phyloP scores from a whole-genome alignment of 1,140 invertebrate genomes.

The Antheraea pernyi region DNA sequence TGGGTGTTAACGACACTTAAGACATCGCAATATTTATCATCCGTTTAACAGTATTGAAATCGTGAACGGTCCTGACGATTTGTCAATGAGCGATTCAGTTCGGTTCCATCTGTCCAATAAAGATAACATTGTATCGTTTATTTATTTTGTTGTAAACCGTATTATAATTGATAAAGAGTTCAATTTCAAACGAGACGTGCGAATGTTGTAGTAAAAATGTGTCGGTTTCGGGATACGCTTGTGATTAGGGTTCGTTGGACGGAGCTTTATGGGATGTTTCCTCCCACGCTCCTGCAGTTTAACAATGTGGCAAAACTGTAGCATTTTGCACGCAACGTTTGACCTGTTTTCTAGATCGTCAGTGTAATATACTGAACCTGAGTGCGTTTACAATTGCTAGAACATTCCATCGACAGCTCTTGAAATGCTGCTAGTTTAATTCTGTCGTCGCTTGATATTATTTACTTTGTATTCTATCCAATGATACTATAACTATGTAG shows the following conservation, averaged over 20 bases:
- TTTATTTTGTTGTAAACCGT: neutral
- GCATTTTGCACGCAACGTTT: slow-evolving; percentile 2
- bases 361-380: neutral
- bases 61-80: neutral
- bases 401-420: neutral
- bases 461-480: neutral
- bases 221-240: slow-evolving; percentile 5
- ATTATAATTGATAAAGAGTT: neutral
- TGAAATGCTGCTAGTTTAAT: neutral
- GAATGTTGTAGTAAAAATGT: neutral
- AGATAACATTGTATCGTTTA: slow-evolving; percentile 1
- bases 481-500: too few relatives aligned
- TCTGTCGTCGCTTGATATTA: neutral
- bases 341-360: neutral
- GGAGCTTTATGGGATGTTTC: slow-evolving; percentile 23
- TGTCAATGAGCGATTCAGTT: slow-evolving; percentile 9
- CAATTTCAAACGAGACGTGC: neutral
- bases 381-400: neutral
- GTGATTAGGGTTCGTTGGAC: slow-evolving; percentile 20
- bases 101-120: slow-evolving; percentile 12
- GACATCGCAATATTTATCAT: neutral
- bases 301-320: slow-evolving; percentile 3
- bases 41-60: neutral
- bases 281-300: slow-evolving; percentile 22
- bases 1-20: neutral